Evolutionary conservation across 2,797 vertebrate species (phyloP).

Genomic region (Amphiprion clarkii): DNA sequence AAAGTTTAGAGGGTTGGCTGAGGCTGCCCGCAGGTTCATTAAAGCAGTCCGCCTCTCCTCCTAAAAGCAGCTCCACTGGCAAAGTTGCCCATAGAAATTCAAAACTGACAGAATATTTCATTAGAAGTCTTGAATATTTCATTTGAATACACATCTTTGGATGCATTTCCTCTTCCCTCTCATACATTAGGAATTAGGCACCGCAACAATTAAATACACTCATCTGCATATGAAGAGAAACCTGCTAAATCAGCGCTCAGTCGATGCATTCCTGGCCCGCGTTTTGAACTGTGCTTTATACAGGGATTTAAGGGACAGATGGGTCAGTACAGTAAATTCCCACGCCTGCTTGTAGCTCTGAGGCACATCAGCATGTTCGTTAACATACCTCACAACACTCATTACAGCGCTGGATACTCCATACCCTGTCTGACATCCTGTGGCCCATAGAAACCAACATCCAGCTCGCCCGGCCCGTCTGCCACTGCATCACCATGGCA

Average conservation of each 20-base stretch:
- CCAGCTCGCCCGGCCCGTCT: slow-evolving; percentile 61
- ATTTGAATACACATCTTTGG: slow-evolving; percentile 75
- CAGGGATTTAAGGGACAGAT: slow-evolving; percentile 8
- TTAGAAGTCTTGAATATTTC: slow-evolving; percentile 82
- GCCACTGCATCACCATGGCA: slow-evolving; percentile 78
- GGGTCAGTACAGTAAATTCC: slow-evolving; percentile 20
- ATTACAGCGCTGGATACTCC: slow-evolving; percentile 51
- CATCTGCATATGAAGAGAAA: slow-evolving; percentile 75
- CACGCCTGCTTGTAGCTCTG: not conserved
- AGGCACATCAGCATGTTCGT: slow-evolving; percentile 44
- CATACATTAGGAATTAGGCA: slow-evolving; percentile 74
- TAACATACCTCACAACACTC: slow-evolving; percentile 46
- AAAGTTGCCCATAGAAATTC: slow-evolving; percentile 70
- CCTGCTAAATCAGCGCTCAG: slow-evolving; percentile 38
- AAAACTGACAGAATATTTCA: slow-evolving; percentile 84
- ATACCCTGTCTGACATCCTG: slow-evolving; percentile 51
- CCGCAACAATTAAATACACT: slow-evolving; percentile 75
- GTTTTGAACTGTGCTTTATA: slow-evolving; percentile 17
- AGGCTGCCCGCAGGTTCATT: slow-evolving; percentile 71
- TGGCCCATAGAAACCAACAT: slow-evolving; percentile 65
- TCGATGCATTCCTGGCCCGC: slow-evolving; percentile 20
- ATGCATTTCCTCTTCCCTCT: slow-evolving; percentile 69
- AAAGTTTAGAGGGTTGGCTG: slow-evolving; percentile 62
- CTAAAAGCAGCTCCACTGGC: slow-evolving; percentile 70
- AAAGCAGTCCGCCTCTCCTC: slow-evolving; percentile 64